These are phyloP conservation scores for Ericerus pela DNA, from an alignment of 1,140 invertebrate species.

Conservation along the genomic window DNA sequence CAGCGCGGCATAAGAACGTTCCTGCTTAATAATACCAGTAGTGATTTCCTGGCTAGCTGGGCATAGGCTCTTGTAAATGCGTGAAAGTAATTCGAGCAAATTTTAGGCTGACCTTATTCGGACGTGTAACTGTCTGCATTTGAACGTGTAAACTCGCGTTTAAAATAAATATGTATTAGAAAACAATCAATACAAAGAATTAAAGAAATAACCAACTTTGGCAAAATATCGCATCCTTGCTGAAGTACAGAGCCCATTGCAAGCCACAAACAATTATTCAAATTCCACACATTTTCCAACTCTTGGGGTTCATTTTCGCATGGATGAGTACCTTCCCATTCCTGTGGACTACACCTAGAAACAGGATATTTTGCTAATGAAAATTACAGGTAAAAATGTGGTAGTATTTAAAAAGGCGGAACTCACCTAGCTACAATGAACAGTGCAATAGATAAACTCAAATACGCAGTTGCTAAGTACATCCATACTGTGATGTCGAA, in stretches of 20 bases:
- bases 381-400: neutral
- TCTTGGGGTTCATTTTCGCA: conserved; percentile 36
- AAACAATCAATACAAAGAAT: neutral
- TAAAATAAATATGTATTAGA: no score
- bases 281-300: conserved; percentile 38
- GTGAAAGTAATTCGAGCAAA: no score
- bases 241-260: conserved; percentile 38
- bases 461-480: conserved; percentile 74
- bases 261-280: conserved; percentile 39
- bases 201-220: conserved; percentile 35
- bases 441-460: conserved; percentile 67
- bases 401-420: neutral
- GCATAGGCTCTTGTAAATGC: no score
- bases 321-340: conserved; percentile 41
- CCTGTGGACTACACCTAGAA: conserved; percentile 35
- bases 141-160: no score
- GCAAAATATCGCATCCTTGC: conserved; percentile 37
- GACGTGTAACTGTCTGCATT: no score
- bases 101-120: no score
- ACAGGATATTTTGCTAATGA: no score
- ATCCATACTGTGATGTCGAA: conserved; percentile 85
- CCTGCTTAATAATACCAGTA: no score
- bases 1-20: no score
- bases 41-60: no score
- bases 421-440: conserved; percentile 64